A percentile compares a stretch with the other conserved stretches of the same genome.
phyloP scores from a whole-genome alignment of 2,797 vertebrate genomes.

The Nyctalus aviator region DNA sequence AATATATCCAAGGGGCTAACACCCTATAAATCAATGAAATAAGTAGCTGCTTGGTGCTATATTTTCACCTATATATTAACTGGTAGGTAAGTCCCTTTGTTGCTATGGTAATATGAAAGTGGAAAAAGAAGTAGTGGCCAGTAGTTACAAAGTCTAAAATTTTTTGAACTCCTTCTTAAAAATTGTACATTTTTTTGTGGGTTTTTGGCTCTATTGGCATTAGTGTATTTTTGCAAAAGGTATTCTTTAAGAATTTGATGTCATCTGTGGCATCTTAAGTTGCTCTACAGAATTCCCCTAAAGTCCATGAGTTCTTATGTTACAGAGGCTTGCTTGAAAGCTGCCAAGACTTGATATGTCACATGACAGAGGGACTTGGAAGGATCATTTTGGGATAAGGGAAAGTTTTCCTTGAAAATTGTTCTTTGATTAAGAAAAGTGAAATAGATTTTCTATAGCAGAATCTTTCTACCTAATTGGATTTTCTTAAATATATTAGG shows the following conservation, averaged over 20 bases:
- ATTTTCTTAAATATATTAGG: constrained; percentile 64
- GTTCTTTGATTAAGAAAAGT: constrained; percentile 62
- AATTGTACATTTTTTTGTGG: not conserved
- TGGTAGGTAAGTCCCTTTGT: constrained; percentile 53
- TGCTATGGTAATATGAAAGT: constrained; percentile 39
- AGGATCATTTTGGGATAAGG: constrained; percentile 52
- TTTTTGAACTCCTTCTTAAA: constrained; percentile 12
- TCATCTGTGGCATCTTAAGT: not conserved
- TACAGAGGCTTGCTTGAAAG: constrained; percentile 39
- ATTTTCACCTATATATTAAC: constrained; percentile 63
- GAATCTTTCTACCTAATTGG: constrained; percentile 58
- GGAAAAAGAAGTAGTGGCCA: not conserved
- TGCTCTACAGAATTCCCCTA: not conserved
- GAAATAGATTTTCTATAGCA: constrained; percentile 59
- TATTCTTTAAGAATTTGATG: constrained; percentile 35
- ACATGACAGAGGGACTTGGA: not conserved
- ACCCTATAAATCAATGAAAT: constrained; percentile 50
- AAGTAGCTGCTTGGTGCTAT: constrained; percentile 46
- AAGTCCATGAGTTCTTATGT: not conserved
- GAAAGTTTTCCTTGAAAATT: constrained; percentile 58
- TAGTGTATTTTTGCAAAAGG: not conserved
- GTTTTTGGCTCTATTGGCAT: not conserved
- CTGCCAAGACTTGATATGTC: not conserved
- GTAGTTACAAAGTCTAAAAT: constrained; percentile 44
- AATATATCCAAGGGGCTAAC: not conserved